phyloP scores from a whole-genome alignment of 2,888 invertebrate species.

The Sarcophaga caerulescens region DNA sequence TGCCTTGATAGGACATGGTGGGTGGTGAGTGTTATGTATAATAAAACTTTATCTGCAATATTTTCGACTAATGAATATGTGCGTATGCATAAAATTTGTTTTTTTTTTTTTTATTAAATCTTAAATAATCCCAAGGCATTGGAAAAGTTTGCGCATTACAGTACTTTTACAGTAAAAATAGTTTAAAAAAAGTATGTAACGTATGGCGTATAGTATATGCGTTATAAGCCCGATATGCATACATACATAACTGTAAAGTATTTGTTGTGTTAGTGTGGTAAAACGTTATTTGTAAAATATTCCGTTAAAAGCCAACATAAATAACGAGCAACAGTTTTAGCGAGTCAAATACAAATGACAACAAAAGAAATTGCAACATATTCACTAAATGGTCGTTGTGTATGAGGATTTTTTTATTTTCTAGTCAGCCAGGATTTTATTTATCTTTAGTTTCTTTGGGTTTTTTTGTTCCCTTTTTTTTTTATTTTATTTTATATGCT shows the following conservation, averaged over 20 bases:
- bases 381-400: slow-evolving; percentile 63
- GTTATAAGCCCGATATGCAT: too few relatives aligned
- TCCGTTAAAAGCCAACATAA: slow-evolving; percentile 69
- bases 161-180: too few relatives aligned
- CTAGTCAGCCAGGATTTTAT: slow-evolving; percentile 49
- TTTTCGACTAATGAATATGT: too few relatives aligned
- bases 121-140: too few relatives aligned
- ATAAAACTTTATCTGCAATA: too few relatives aligned
- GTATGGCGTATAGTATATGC: not conserved
- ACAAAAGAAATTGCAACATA: slow-evolving; percentile 68
- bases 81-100: too few relatives aligned
- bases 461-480: too few relatives aligned
- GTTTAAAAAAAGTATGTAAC: not conserved
- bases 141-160: slow-evolving; percentile 35
- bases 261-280: slow-evolving; percentile 40
- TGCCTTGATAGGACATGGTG: too few relatives aligned
- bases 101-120: too few relatives aligned
- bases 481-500: not conserved
- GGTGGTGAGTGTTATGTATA: too few relatives aligned
- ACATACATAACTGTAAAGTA: not conserved
- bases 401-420: slow-evolving; percentile 45
- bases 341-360: slow-evolving; percentile 64
- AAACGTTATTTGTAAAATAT: slow-evolving; percentile 66
- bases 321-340: slow-evolving; percentile 69
- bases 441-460: slow-evolving; percentile 25